Evolutionary conservation across 1,140 invertebrate species (phyloP).

Genomic region (Proales similis): DNA sequence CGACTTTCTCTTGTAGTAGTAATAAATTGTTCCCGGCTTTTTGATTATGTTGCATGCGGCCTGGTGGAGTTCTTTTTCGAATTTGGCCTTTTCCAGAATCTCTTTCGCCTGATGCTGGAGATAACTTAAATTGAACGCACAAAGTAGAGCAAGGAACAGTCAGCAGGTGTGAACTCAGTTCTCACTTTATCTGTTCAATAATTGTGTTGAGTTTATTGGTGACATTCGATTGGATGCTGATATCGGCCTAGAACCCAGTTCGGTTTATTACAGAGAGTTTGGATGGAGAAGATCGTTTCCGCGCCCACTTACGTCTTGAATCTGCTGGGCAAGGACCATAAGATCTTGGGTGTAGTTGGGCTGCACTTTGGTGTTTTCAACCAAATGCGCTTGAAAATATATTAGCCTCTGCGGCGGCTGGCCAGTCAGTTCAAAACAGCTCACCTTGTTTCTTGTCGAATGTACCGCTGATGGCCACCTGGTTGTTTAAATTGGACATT

Average conservation of each 20-base stretch:
- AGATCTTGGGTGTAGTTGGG: constrained; percentile 29
- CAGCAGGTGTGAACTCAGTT: too few species aligned
- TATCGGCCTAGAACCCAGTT: constrained; percentile 25
- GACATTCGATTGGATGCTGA: constrained; percentile 33
- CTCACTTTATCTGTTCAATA: constrained; percentile 32
- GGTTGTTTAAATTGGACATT: constrained; percentile 33
- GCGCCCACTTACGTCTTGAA: constrained; percentile 26
- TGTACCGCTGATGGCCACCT: constrained; percentile 23
- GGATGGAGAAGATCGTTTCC: neutral
- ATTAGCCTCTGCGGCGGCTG: too few species aligned
- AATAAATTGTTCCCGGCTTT: constrained; percentile 63
- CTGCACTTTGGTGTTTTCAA: constrained; percentile 25
- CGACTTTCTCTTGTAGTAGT: constrained; percentile 62
- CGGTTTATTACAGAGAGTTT: neutral
- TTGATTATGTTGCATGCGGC: constrained; percentile 67
- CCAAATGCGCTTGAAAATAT: constrained; percentile 35
- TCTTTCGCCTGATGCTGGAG: constrained; percentile 26
- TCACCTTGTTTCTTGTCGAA: constrained; percentile 23
- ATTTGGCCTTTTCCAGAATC: constrained; percentile 58
- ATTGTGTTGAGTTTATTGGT: constrained; percentile 32
- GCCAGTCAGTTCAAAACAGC: too few species aligned
- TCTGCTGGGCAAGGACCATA: constrained; percentile 21
- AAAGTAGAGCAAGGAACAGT: too few species aligned
- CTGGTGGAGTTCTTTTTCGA: constrained; percentile 59
- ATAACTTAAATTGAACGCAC: too few species aligned